Evolutionary conservation across 2,888 invertebrate species (phyloP).

Genomic region (Dyspetes luteomarginatus): DNA sequence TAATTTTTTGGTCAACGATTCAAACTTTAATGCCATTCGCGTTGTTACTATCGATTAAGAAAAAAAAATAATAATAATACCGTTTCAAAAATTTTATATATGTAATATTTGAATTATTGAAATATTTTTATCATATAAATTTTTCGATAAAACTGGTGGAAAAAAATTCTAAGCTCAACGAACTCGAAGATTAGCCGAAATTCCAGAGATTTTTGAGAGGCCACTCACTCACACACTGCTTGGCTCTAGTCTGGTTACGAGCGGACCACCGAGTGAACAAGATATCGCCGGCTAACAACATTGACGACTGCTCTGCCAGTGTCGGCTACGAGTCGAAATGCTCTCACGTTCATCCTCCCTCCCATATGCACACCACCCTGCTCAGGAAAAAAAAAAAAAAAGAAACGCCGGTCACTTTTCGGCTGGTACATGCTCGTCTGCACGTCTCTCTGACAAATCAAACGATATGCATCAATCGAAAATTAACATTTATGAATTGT

Average conservation of each 20-base stretch:
- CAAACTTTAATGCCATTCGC: not conserved
- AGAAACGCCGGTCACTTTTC: not conserved
- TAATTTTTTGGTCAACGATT: not conserved
- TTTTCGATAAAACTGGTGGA: not conserved
- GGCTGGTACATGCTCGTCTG: not conserved
- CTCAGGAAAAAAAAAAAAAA: constrained; percentile 3
- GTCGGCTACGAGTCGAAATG: constrained; percentile 36
- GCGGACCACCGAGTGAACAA: constrained; percentile 59
- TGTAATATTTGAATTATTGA: no score
- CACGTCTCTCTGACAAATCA: not conserved
- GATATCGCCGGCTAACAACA: constrained; percentile 50
- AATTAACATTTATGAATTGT: not conserved
- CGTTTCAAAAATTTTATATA: no score
- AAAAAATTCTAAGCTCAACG: not conserved
- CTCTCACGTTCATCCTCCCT: constrained; percentile 45
- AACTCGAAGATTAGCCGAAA: not conserved
- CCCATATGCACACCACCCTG: constrained; percentile 40
- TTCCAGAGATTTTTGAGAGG: not conserved
- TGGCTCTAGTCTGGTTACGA: constrained; percentile 47
- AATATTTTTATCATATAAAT: no score
- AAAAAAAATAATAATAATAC: no score
- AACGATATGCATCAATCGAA: not conserved
- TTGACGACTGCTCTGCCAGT: constrained; percentile 50
- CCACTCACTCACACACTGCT: constrained; percentile 5
- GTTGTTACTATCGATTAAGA: not conserved